These are phyloP conservation scores for Triops longicaudatus DNA, from an alignment of 1,140 invertebrate species.

Conservation along the genomic window DNA sequence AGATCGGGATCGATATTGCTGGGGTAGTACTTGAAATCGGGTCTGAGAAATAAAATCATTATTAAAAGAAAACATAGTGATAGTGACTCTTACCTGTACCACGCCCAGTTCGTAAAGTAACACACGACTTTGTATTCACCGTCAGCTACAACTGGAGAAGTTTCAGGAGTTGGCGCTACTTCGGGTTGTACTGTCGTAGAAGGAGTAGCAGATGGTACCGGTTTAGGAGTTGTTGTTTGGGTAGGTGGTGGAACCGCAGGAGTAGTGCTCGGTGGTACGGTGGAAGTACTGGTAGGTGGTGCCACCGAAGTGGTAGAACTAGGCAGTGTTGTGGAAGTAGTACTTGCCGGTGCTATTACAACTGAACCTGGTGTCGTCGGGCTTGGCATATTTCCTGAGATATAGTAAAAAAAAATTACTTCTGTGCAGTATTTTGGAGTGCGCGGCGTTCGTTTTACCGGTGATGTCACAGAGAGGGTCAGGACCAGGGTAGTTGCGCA, in stretches of 20 bases:
- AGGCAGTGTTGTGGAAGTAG: neutral
- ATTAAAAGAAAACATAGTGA: neutral
- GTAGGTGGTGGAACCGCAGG: neutral
- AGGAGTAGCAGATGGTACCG: neutral
- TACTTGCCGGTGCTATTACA: neutral
- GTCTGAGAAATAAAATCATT: neutral
- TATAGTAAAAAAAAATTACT: neutral
- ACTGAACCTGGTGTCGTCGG: neutral
- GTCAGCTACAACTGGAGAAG: neutral
- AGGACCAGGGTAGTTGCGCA: slow-evolving; percentile 50
- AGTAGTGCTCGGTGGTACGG: too few relatives aligned
- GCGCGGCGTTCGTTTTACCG: neutral
- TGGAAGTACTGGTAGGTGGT: neutral
- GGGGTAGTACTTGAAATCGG: slow-evolving; percentile 34
- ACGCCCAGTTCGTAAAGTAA: slow-evolving; percentile 62
- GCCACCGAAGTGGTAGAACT: neutral
- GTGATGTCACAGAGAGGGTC: slow-evolving; percentile 20
- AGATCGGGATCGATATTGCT: slow-evolving; percentile 40
- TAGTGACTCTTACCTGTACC: slow-evolving; percentile 43
- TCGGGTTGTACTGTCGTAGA: neutral
- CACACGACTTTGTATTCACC: slow-evolving; percentile 50
- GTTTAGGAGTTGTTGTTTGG: neutral
- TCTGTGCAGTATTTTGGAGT: neutral
- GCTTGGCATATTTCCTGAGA: neutral
- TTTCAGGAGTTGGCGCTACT: neutral